Evolutionary conservation across 1,140 invertebrate genomes (phyloP).

Genomic region (Paraescarpia echinospica): DNA sequence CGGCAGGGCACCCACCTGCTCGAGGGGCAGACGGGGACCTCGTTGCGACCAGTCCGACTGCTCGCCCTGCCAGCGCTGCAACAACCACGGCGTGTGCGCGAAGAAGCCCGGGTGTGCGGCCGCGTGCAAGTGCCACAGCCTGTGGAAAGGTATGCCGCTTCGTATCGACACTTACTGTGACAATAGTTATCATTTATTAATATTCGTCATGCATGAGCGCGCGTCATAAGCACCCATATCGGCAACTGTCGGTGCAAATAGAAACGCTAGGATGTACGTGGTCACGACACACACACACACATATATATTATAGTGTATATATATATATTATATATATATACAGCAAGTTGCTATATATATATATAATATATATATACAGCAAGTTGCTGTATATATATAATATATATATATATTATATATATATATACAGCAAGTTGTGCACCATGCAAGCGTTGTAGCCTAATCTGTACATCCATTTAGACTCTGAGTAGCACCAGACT

Average conservation of each 20-base stretch:
- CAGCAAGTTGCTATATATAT: too few species aligned
- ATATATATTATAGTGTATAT: too few species aligned
- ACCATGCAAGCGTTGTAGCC: background rate
- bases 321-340: too few species aligned
- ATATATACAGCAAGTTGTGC: too few species aligned
- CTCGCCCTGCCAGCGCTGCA: background rate
- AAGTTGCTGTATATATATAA: too few species aligned
- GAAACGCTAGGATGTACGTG: background rate
- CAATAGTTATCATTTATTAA: background rate
- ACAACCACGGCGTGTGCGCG: background rate
- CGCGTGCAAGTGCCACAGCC: background rate
- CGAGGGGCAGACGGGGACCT: background rate
- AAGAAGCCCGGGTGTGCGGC: background rate
- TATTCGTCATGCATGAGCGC: background rate
- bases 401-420: too few species aligned
- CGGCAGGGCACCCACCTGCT: background rate
- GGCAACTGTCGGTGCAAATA: background rate
- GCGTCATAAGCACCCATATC: background rate
- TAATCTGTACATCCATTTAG: background rate
- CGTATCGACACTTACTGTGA: background rate
- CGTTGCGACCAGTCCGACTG: conserved; percentile 9
- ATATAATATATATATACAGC: too few species aligned
- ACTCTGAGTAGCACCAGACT: background rate
- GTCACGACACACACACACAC: background rate
- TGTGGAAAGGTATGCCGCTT: background rate